These are phyloP conservation scores for Pituophis catenifer DNA, from an alignment of 2,113 vertebrate species.

Conservation along the genomic window DNA sequence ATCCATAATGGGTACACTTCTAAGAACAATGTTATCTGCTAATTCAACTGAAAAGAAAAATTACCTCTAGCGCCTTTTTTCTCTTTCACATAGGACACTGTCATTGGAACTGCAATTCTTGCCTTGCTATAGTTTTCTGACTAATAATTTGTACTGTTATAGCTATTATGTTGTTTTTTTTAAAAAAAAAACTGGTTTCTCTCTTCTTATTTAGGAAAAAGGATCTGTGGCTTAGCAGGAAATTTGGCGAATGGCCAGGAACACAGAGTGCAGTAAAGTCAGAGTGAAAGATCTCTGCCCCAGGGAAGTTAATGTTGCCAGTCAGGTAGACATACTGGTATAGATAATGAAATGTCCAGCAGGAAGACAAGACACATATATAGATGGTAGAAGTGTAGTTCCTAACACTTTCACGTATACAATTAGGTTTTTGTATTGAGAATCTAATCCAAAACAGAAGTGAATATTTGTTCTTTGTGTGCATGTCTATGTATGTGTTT, in stretches of 20 bases:
- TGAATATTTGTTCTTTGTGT: neutral
- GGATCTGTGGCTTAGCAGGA: neutral
- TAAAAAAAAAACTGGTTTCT: neutral
- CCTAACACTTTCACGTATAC: neutral
- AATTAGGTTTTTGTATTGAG: neutral
- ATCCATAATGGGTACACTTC: neutral
- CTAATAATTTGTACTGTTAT: neutral
- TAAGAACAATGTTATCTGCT: neutral
- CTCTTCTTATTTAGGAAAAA: neutral
- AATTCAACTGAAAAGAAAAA: neutral
- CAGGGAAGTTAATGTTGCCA: neutral
- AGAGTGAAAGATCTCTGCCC: neutral
- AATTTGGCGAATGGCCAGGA: neutral
- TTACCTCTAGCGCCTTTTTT: no score
- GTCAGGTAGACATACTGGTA: neutral
- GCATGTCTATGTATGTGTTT: neutral
- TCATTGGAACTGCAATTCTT: neutral
- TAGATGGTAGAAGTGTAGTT: neutral
- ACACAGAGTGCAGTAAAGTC: neutral
- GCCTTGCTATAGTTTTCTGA: neutral
- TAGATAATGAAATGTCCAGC: neutral
- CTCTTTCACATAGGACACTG: neutral
- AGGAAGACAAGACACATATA: neutral
- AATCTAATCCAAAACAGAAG: neutral
- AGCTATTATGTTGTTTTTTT: neutral